Evolutionary conservation across 1,140 invertebrate species (phyloP).

Genomic region (Trachelipus rathkii): DNA sequence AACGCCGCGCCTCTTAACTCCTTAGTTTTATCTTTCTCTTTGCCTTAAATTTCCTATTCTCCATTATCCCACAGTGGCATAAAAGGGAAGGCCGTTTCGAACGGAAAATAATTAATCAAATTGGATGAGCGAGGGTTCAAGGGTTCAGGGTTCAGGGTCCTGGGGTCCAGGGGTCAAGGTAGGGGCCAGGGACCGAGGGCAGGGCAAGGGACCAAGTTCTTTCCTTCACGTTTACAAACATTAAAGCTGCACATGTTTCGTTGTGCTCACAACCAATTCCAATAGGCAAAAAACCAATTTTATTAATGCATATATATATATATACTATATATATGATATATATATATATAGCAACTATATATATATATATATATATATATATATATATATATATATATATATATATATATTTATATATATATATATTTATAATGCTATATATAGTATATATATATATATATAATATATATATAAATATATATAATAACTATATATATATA

Average conservation of each 20-base stretch:
- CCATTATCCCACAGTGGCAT: constrained; percentile 1
- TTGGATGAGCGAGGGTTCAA: background rate
- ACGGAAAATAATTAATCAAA: constrained; percentile 11
- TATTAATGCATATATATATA: background rate
- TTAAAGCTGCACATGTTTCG: background rate
- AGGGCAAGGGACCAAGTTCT: background rate
- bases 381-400: constrained; percentile 12
- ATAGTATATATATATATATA: constrained; percentile 21
- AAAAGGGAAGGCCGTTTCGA: background rate
- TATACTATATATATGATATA: constrained; percentile 8
- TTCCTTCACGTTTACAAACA: background rate
- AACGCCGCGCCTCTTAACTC: background rate
- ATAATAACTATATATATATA: too few relatives aligned
- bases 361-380: constrained; percentile 27
- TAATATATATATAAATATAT: background rate
- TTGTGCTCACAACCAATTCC: background rate
- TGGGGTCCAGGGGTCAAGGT: too few relatives aligned
- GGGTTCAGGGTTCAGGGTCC: too few relatives aligned
- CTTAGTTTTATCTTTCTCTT: background rate
- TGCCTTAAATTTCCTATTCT: background rate
- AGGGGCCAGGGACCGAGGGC: too few relatives aligned
- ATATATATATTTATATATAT: background rate
- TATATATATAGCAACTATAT: constrained; percentile 24
- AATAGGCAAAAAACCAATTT: constrained; percentile 4
- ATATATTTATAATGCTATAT: constrained; percentile 7